Evolutionary conservation across 2,888 invertebrate species (phyloP).

Genomic region (Catotricha subobsoleta): DNA sequence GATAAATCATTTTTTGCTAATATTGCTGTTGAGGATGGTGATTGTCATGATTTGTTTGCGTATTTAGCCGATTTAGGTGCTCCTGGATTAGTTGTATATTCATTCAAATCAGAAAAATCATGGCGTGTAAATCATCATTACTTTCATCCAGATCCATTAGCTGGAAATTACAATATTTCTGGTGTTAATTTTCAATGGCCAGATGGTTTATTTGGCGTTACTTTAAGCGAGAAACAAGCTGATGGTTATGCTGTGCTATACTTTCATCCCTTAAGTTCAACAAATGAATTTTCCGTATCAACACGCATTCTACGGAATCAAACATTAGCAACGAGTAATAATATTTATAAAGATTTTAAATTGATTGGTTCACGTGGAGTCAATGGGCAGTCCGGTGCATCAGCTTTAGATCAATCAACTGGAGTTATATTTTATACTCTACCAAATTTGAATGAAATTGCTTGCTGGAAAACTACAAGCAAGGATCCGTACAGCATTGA

Average conservation of each 20-base stretch:
- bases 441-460: conserved; percentile 56
- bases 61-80: conserved; percentile 54
- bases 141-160: conserved; percentile 51
- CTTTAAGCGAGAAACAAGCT: conserved; percentile 41
- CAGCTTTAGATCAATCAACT: conserved; percentile 50
- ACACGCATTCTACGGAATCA: conserved; percentile 47
- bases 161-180: conserved; percentile 53
- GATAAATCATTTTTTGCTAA: conserved; percentile 55
- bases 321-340: conserved; percentile 30
- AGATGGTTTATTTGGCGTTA: conserved; percentile 59
- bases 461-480: conserved; percentile 57
- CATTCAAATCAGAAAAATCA: conserved; percentile 49
- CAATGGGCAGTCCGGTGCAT: conserved; percentile 53
- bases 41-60: conserved; percentile 52
- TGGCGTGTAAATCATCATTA: conserved; percentile 56
- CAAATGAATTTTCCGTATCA: conserved; percentile 55
- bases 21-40: conserved; percentile 55
- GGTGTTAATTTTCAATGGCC: conserved; percentile 55
- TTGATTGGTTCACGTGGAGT: conserved; percentile 48
- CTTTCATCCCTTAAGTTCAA: conserved; percentile 63
- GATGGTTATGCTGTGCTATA: conserved; percentile 54
- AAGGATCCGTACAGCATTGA: conserved; percentile 47
- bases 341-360: conserved; percentile 45
- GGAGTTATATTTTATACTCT: conserved; percentile 58
- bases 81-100: conserved; percentile 56